Evolutionary conservation across 2,888 invertebrate genomes (phyloP), one percentile per base, ranked within the genome.

Genomic region (Trachelus stipa): DNA sequence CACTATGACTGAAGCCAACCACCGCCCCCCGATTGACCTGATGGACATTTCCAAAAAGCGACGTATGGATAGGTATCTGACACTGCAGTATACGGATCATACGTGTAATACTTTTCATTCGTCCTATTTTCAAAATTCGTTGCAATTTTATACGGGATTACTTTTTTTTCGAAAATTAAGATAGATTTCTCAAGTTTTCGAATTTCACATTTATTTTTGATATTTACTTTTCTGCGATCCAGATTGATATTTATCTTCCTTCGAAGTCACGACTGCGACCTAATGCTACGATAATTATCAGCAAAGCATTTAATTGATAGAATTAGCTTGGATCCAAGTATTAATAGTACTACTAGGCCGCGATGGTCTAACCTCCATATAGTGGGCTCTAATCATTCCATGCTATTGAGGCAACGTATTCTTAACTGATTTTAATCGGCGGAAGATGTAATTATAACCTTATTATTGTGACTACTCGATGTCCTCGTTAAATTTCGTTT

Each of bases 351-450:
- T 78, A 78, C 73, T 71, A 73, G 31, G 31, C 31, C 31, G 71
- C 31, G 31, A 11, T 34, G 31, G 71, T 4, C 31, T 71, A 79
- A 76, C 77, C 74, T 77, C 79, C 80, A 76, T 73, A 31, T 77
- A 77, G 77, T 73, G 77, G 76, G 69, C 80, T 76, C 79, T 87
- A 87, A 87, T 87, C 86, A 85, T 88, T 85, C 82, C 83, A 86
- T 83, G 85, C 85, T 84, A 86, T 87, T 87, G 84, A 85, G 82
- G 80, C 81, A 84, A 83, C 80, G 81, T 77, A 6, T 80, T 35
- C 83, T 87, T 83, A 87, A 88, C 85, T 87, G 88, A 82, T 77
- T 85, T 80, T 86, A 89, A 88, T 88, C 86, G 86, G 74, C 87
- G 85, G 87, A 88, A 85, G 86, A 87, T 79, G 85, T 88, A 87